A percentile compares a stretch with the other conserved stretches of the same genome.
Conservation (phyloP, 2,888 invertebrate species). For the Erebia epiphron region DNA sequence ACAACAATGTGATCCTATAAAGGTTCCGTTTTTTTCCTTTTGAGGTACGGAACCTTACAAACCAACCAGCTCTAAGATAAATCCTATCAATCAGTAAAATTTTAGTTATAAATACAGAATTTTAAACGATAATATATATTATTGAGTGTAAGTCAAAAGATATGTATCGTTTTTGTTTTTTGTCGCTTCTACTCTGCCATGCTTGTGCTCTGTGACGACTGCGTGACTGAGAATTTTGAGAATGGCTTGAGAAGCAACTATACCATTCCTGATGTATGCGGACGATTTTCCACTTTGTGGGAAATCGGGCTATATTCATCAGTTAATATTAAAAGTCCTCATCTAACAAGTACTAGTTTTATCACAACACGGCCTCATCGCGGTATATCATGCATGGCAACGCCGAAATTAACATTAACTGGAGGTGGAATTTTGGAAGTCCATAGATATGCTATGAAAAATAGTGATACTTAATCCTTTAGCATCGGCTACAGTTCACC, state of each 20-base stretch:
- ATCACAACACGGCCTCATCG: slow-evolving; percentile 49
- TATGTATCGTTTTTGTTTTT: slow-evolving; percentile 24
- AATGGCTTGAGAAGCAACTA: slow-evolving; percentile 46
- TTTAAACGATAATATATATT: slow-evolving; percentile 38
- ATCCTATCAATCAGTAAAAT: too few relatives aligned
- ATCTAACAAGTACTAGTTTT: slow-evolving; percentile 46
- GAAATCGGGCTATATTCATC: slow-evolving; percentile 47
- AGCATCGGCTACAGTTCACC: background rate
- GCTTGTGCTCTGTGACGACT: slow-evolving; percentile 39
- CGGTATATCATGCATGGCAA: slow-evolving; percentile 50
- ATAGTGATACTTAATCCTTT: slow-evolving; percentile 12
- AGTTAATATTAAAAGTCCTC: slow-evolving; percentile 43
- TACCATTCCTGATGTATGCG: slow-evolving; percentile 35
- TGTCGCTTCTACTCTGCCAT: slow-evolving; percentile 27
- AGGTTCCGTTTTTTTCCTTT: too few relatives aligned
- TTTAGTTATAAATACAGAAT: slow-evolving; percentile 27
- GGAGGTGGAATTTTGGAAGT: slow-evolving; percentile 49
- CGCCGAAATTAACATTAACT: slow-evolving; percentile 52
- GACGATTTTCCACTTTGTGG: slow-evolving; percentile 41
- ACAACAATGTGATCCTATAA: too few relatives aligned
- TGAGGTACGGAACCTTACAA: too few relatives aligned
- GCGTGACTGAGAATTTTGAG: slow-evolving; percentile 55
- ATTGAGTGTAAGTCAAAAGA: slow-evolving; percentile 29
- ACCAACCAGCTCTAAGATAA: too few relatives aligned
- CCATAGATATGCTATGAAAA: background rate